These are phyloP conservation scores for Euura saliciscinereae DNA, from an alignment of 1,140 invertebrate genomes.

Conservation along the genomic window DNA sequence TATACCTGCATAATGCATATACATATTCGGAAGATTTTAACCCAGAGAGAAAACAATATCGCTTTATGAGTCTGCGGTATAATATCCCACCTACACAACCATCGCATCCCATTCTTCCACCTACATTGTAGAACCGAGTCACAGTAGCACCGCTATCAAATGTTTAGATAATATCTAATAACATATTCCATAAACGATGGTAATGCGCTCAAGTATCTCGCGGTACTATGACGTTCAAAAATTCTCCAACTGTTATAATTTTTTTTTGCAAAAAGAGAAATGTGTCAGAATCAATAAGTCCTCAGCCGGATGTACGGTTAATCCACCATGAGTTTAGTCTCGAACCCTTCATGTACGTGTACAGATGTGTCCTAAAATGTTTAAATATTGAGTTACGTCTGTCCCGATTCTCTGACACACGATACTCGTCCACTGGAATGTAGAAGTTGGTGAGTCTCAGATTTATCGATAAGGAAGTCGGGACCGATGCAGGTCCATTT, in stretches of 20 bases:
- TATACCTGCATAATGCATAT: neutral
- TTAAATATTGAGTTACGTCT: neutral
- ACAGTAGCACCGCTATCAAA: neutral
- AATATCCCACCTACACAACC: neutral
- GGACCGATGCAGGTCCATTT: neutral
- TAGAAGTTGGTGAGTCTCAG: neutral
- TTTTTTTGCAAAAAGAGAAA: too few species aligned
- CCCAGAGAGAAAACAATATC: slow-evolving; percentile 22
- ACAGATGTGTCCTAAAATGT: neutral
- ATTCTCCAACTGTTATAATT: too few species aligned
- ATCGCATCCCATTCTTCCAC: neutral
- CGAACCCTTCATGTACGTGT: too few species aligned
- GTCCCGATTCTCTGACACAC: neutral
- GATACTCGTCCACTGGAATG: neutral
- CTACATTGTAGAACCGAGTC: too few species aligned
- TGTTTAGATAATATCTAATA: neutral
- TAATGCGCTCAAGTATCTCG: neutral
- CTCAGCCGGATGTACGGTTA: too few species aligned
- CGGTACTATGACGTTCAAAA: neutral
- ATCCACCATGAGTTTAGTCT: too few species aligned
- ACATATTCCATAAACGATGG: neutral
- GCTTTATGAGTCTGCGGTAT: slow-evolving; percentile 20
- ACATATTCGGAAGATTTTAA: slow-evolving; percentile 28
- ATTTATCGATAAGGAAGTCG: neutral
- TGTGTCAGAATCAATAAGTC: too few species aligned